These are phyloP conservation scores for Leuciscus idus DNA, from an alignment of 2,113 vertebrate species.

Conservation along the genomic window DNA sequence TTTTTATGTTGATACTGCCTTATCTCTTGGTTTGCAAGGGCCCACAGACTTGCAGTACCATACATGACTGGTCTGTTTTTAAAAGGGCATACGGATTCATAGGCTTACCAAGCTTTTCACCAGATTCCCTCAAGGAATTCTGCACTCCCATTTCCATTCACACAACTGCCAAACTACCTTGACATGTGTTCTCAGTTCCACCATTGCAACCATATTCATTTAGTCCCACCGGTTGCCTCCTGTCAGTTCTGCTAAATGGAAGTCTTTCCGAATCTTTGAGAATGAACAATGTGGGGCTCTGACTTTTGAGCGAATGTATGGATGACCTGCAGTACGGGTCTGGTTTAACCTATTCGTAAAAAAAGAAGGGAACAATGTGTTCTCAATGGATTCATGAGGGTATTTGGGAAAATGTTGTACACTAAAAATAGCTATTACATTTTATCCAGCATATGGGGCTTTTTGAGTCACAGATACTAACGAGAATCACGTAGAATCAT, in stretches of 20 bases:
- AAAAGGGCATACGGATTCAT: not conserved
- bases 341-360: not conserved
- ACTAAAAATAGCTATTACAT: not conserved
- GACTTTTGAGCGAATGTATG: not conserved
- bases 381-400: not conserved
- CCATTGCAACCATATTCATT: constrained; percentile 18
- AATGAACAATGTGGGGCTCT: not conserved
- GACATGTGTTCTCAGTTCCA: constrained; percentile 35
- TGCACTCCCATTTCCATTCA: constrained; percentile 10
- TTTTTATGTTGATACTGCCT: too few species aligned
- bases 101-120: not conserved
- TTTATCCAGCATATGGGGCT: not conserved
- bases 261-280: constrained; percentile 6
- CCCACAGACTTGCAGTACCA: not conserved
- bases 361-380: not conserved
- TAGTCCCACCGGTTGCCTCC: constrained; percentile 11
- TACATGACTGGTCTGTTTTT: not conserved
- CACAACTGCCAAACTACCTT: constrained; percentile 30
- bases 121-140: constrained; percentile 23
- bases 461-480: not conserved
- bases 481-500: not conserved
- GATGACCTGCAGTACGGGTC: not conserved
- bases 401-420: not conserved
- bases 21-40: not conserved
- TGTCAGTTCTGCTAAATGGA: constrained; percentile 36